Evolutionary conservation across 2,113 vertebrate species (phyloP), one percentile per base, ranked within the genome.

Genomic region (Chamaea fasciata): DNA sequence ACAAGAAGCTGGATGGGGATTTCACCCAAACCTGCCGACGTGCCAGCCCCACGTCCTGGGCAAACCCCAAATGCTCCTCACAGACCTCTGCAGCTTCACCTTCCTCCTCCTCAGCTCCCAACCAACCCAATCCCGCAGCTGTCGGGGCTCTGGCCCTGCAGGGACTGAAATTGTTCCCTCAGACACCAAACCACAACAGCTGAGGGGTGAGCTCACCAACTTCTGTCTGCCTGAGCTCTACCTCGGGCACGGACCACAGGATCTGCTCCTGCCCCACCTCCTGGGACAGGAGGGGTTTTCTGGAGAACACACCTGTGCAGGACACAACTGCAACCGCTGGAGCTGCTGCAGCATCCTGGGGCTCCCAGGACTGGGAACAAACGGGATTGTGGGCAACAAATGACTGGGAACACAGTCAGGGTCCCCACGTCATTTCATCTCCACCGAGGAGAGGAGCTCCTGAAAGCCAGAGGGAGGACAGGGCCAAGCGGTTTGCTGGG

Each of bases 11-110:
- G n/a, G 57, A 57, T 13, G 30, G 35, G 28, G 59, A 7, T 59
- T 82, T 64, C 3, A 26, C 21, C 9, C 4, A 4, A 16, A 41
- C 33, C 35, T 39, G 30, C 30, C 2, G 3, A 31, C 0, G 0
- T 4, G 1, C 23, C 50, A 31, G 49, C 44, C 37, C 30, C 9
- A 17, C 9, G 6, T 19, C 65, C 13, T 0, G 33, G 16, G 6
- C 41, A 71, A n/a, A 27, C 31, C 26, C 57, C 33, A 13, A 56
- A 9, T 0, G 4, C 73, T 56, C 52, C 67, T 46, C 46, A 4
- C 13, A 33, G 65, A 10, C 9, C 35, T 22, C 35, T 22, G 49
- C 93, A 15, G 41, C 83, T 46, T 23, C 73, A 23, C 7, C 52
- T 21, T 60, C 68, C 35, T 35, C 68, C 35, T 35, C n/a, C 78